Evolutionary conservation across 1,140 invertebrate species (phyloP).

Genomic region (Penaeus vannamei): DNA sequence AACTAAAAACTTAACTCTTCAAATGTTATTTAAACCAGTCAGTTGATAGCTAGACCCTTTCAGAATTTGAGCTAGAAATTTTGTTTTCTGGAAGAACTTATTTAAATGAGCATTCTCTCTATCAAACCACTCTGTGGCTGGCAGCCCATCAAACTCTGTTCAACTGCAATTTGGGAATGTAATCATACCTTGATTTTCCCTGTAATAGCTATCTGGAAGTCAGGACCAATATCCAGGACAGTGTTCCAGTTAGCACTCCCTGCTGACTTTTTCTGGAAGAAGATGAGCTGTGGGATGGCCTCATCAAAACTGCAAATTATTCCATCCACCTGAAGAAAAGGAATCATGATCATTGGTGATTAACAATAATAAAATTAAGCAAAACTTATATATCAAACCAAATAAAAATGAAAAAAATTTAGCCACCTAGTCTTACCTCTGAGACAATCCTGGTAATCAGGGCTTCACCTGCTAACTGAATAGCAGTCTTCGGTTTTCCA

Average conservation of each 20-base stretch:
- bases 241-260: conserved; percentile 74
- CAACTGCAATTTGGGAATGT: neutral
- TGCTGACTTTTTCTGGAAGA: conserved; percentile 72
- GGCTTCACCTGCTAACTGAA: conserved; percentile 71
- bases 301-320: conserved; percentile 71
- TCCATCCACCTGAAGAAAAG: conserved; percentile 69
- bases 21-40: no score
- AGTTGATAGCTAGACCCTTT: no score
- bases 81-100: no score
- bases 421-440: conserved; percentile 70
- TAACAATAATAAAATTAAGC: neutral
- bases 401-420: neutral
- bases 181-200: conserved; percentile 71
- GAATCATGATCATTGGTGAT: neutral
- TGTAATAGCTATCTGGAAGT: conserved; percentile 73
- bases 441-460: conserved; percentile 71
- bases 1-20: no score
- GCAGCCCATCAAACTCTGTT: no score
- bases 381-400: neutral
- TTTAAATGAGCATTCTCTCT: no score
- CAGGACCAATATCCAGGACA: conserved; percentile 72
- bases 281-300: conserved; percentile 73
- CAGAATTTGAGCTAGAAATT: no score
- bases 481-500: conserved; percentile 71
- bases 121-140: neutral